Evolutionary conservation across 2,888 invertebrate genomes (phyloP), one percentile per base, ranked within the genome.

Genomic region (Torymus auratus): DNA sequence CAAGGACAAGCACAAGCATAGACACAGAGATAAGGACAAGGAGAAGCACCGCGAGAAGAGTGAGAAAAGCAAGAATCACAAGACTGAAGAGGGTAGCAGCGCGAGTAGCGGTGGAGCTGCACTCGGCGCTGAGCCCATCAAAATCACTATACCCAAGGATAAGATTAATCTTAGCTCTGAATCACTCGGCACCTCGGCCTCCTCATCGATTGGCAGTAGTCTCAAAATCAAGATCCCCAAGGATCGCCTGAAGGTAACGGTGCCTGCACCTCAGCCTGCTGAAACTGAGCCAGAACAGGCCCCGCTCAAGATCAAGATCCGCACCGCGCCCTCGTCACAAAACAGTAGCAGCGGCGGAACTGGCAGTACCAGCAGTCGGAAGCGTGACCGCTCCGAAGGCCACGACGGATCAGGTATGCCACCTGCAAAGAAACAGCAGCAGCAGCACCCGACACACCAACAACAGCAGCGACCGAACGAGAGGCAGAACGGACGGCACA

Each of bases 191-290:
- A 65, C 83, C 69, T 77, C 77, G 67, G 67, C 78, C 65, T 17
- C 78, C 4, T 53, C 72, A 11, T 28, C 60, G 12, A 61, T 76
- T 78, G 84, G 85, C 86, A 11, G 85, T 41, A 94, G 95, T 0
- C 88, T 96, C 67, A 96, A 96, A 90, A 95, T 96, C 69, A 96
- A 96, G 90, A 96, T 96, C 72, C 94, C 95, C 0, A 96, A 95
- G 88, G 96, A 96, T 83, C 92, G 95, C 71, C 90, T 96, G 61
- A 94, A 94, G 84, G 41, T 41, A 41, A 7, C 41, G 41, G 41
- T 41, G 7, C 41, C 41, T 1, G 12, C 7, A 14, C 41, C 52
- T 15, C 70, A 53, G 14, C 75, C 41, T 5, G 7, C 5, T 41
- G 41, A 41, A 7, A 41, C 41, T 41, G 41, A 41, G 41, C 7